Percentiles rank a stretch among this genome's conserved stretches.
Evolutionary conservation across 2,113 vertebrate species (phyloP).

Genomic region (Paratilapia polleni): DNA sequence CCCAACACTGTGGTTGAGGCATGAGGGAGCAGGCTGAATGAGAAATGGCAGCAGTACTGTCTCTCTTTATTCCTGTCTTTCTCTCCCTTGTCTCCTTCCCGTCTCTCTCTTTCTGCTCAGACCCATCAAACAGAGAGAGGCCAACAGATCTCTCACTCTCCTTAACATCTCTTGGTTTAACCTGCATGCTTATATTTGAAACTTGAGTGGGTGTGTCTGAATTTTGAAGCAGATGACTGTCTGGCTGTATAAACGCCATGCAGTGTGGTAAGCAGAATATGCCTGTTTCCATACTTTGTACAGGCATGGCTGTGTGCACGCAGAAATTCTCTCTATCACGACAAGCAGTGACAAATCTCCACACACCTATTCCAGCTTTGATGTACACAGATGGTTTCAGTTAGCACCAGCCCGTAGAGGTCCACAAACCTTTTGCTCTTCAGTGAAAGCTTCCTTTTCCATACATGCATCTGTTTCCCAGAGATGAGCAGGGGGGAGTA

Average conservation of each 20-base stretch:
- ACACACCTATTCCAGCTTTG: not conserved
- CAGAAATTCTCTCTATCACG: not conserved
- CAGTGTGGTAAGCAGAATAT: not conserved
- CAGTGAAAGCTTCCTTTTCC: not conserved
- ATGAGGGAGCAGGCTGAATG: conserved; percentile 72
- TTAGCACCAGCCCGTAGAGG: not conserved
- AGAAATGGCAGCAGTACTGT: conserved; percentile 69
- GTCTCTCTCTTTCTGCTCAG: conserved; percentile 22
- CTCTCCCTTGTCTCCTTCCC: conserved; percentile 19
- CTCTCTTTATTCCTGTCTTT: conserved; percentile 32
- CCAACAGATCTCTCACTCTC: conserved; percentile 34
- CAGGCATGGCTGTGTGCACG: not conserved
- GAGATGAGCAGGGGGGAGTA: not conserved
- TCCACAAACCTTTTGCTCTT: not conserved
- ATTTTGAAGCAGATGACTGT: not conserved
- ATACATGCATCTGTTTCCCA: not conserved
- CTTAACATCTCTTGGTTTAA: conserved; percentile 28
- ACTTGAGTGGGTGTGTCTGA: conserved; percentile 18
- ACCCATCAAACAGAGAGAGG: conserved; percentile 23
- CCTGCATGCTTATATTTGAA: conserved; percentile 18
- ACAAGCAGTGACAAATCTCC: not conserved
- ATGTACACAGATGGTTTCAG: not conserved
- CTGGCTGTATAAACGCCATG: not conserved
- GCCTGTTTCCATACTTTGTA: not conserved
- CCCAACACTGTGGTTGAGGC: conserved; percentile 54